These are phyloP conservation scores for Leptodactylus fuscus DNA, from an alignment of 2,113 vertebrate species.

Conservation along the genomic window DNA sequence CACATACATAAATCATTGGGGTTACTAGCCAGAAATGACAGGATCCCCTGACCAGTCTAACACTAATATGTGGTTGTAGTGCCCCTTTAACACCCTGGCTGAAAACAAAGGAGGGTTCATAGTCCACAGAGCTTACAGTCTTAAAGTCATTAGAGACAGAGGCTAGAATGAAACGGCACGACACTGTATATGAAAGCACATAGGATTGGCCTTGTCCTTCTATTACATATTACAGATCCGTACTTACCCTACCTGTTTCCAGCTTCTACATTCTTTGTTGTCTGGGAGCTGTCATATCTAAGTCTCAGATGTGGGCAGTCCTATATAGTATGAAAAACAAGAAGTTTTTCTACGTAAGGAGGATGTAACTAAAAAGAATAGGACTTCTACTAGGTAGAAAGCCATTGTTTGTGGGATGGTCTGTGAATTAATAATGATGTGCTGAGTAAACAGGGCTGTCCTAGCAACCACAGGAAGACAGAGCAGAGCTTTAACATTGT, in stretches of 20 bases:
- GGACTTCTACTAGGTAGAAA: background rate
- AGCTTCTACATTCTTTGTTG: background rate
- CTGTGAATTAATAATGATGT: slow-evolving; percentile 7
- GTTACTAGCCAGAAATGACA: too few relatives aligned
- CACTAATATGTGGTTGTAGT: background rate
- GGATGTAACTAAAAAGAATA: background rate
- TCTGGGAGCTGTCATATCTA: background rate
- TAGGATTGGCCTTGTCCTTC: too few relatives aligned
- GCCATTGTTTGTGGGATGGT: slow-evolving; percentile 3
- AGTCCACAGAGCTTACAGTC: background rate
- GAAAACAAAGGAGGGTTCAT: background rate
- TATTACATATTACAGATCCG: background rate
- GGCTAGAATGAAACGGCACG: too few relatives aligned
- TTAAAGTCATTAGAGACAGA: background rate
- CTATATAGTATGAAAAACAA: background rate
- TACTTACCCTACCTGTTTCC: background rate
- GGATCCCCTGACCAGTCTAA: background rate
- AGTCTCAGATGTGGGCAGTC: background rate
- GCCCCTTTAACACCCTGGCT: background rate
- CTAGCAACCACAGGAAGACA: background rate
- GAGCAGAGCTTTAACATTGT: background rate
- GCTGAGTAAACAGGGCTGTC: slow-evolving; percentile 26
- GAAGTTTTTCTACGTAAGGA: background rate
- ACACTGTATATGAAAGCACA: background rate
- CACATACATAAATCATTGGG: background rate